Percentiles rank a stretch among this genome's conserved stretches.
These are phyloP conservation scores for Heliconius ismenius DNA, from an alignment of 2,888 invertebrate genomes.

Conservation along the genomic window DNA sequence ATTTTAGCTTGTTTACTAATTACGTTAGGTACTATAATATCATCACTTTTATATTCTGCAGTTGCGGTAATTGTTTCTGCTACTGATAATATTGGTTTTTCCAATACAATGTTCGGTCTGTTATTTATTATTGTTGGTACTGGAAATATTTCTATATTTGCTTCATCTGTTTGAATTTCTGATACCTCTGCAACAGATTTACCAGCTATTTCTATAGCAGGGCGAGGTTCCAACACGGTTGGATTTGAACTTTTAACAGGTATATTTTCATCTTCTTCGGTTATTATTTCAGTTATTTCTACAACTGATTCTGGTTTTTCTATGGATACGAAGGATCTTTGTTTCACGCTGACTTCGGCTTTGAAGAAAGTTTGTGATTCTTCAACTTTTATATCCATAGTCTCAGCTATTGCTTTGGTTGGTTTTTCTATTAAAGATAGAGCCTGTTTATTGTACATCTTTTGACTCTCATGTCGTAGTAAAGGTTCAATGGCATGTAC, in stretches of 20 bases:
- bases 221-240: slow-evolving; percentile 9
- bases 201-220: slow-evolving; percentile 36
- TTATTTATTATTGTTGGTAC: slow-evolving; percentile 25
- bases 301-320: slow-evolving; percentile 35
- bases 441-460: slow-evolving; percentile 36
- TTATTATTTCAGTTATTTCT: slow-evolving; percentile 43
- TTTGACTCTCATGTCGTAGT: slow-evolving; percentile 32
- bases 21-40: slow-evolving; percentile 13
- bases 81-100: slow-evolving; percentile 23
- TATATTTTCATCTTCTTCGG: slow-evolving; percentile 45
- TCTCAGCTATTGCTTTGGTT: slow-evolving; percentile 47
- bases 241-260: slow-evolving; percentile 47
- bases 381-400: slow-evolving; percentile 41
- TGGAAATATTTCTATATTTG: slow-evolving; percentile 37
- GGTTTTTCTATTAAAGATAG: slow-evolving; percentile 39
- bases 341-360: slow-evolving; percentile 20
- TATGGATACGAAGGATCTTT: slow-evolving; percentile 27
- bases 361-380: slow-evolving; percentile 40
- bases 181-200: slow-evolving; percentile 47
- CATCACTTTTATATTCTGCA: slow-evolving; percentile 20
- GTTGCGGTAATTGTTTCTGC: slow-evolving; percentile 23
- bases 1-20: slow-evolving; percentile 27
- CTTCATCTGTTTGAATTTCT: slow-evolving; percentile 43
- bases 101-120: slow-evolving; percentile 11
- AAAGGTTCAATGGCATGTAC: slow-evolving; percentile 43